These are phyloP conservation scores for Vireo griseus DNA, from an alignment of 2,797 vertebrate species.

Conservation along the genomic window DNA sequence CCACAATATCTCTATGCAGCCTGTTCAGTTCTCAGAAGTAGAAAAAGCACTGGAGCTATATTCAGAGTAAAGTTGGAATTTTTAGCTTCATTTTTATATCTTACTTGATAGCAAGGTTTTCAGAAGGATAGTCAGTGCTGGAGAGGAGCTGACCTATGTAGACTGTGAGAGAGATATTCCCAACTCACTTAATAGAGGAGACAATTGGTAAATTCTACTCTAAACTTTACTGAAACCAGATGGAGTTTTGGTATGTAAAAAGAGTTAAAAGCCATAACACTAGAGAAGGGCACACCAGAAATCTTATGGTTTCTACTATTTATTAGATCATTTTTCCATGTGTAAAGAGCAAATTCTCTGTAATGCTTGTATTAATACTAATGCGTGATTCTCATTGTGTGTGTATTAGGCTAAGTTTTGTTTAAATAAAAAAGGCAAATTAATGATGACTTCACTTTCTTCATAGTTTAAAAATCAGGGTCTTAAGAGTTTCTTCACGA, in stretches of 20 bases:
- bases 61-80: not conserved
- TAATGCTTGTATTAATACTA: not conserved
- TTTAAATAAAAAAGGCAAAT: not conserved
- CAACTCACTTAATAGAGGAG: not conserved
- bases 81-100: not conserved
- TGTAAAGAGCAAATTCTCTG: not conserved
- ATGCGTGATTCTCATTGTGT: rapidly evolving
- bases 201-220: not conserved
- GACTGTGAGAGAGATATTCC: not conserved
- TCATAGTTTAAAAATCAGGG: not conserved
- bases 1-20: not conserved
- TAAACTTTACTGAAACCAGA: not conserved
- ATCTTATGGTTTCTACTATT: rapidly evolving
- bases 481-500: not conserved
- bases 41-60: not conserved
- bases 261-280: not conserved
- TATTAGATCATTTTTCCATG: not conserved
- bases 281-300: not conserved
- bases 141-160: not conserved
- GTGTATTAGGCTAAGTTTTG: not conserved
- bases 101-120: not conserved
- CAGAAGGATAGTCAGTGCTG: not conserved
- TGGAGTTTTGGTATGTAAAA: not conserved
- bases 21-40: not conserved
- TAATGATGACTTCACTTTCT: not conserved